phyloP scores from a whole-genome alignment of 2,888 invertebrate genomes.

The Eristalis tenax region DNA sequence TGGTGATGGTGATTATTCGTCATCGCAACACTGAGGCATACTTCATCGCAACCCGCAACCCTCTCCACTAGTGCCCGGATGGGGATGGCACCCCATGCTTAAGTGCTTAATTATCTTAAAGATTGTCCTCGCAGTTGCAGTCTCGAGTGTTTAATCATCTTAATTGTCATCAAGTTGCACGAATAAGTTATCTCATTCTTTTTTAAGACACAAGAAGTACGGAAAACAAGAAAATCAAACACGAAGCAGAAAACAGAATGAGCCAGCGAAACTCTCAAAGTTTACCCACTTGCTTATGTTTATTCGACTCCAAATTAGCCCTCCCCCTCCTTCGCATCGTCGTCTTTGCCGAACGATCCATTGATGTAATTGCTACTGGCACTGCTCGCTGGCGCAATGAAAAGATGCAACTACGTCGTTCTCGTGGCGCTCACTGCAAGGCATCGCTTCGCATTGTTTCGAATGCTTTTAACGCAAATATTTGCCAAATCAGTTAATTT shows the following conservation, averaged over 20 bases:
- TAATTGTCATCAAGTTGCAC: background rate
- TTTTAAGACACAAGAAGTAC: background rate
- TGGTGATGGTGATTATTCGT: constrained; percentile 28
- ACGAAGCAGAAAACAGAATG: constrained; percentile 34
- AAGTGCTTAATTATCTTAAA: background rate
- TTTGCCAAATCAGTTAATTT: constrained; percentile 68
- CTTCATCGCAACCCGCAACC: too few species aligned
- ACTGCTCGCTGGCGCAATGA: constrained; percentile 19
- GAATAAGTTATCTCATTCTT: background rate
- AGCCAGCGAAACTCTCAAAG: constrained; percentile 32
- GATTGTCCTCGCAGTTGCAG: background rate
- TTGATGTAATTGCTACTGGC: constrained; percentile 49
- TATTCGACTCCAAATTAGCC: constrained; percentile 63
- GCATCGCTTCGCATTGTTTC: constrained; percentile 54
- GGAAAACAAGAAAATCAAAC: background rate
- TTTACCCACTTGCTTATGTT: constrained; percentile 50
- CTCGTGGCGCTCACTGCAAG: background rate
- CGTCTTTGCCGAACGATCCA: constrained; percentile 27
- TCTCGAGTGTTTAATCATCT: constrained; percentile 3
- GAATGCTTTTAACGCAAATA: constrained; percentile 61
- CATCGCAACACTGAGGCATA: too few species aligned
- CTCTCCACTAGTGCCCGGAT: too few species aligned
- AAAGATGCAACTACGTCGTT: background rate
- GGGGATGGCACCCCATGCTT: background rate
- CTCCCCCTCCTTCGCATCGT: constrained; percentile 13